These are phyloP conservation scores for Ethmia dodecea DNA, from an alignment of 2,888 invertebrate genomes.

Conservation along the genomic window DNA sequence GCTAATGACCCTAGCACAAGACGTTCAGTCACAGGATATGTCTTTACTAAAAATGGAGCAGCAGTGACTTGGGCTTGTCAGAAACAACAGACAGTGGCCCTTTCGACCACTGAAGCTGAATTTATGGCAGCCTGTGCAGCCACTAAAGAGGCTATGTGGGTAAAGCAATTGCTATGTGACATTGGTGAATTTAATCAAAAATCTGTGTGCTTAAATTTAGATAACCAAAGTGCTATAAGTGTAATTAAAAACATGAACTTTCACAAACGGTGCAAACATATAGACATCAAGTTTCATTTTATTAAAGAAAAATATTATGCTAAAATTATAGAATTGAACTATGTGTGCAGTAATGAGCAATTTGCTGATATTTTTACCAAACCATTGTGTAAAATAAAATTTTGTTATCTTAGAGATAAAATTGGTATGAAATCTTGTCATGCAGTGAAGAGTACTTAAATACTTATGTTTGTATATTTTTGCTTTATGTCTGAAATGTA, in stretches of 20 bases:
- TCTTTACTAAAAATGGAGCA: constrained; percentile 1
- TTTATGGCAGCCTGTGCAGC: constrained; percentile 5
- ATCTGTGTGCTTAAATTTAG: too few species aligned
- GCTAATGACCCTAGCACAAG: too few species aligned
- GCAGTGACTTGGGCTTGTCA: constrained; percentile 6
- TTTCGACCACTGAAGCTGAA: constrained; percentile 9
- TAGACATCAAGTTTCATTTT: constrained; percentile 1
- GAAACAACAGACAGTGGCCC: constrained; percentile 2
- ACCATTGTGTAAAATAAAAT: neutral
- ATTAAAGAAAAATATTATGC: neutral
- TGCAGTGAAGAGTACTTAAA: too few species aligned
- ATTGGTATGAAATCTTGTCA: too few species aligned
- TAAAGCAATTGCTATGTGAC: neutral
- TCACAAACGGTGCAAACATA: constrained; percentile 1
- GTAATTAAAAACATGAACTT: neutral
- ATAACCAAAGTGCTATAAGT: constrained; percentile 2
- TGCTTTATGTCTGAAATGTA: too few species aligned
- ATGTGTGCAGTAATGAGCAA: neutral
- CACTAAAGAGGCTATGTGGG: constrained; percentile 3
- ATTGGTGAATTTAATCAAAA: too few species aligned
- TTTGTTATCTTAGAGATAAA: neutral
- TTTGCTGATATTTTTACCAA: neutral
- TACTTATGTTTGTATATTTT: too few species aligned
- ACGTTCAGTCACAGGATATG: too few species aligned
- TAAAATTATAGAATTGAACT: neutral